phyloP scores from a whole-genome alignment of 2,888 invertebrate species.

The Cephus rjabovi region DNA sequence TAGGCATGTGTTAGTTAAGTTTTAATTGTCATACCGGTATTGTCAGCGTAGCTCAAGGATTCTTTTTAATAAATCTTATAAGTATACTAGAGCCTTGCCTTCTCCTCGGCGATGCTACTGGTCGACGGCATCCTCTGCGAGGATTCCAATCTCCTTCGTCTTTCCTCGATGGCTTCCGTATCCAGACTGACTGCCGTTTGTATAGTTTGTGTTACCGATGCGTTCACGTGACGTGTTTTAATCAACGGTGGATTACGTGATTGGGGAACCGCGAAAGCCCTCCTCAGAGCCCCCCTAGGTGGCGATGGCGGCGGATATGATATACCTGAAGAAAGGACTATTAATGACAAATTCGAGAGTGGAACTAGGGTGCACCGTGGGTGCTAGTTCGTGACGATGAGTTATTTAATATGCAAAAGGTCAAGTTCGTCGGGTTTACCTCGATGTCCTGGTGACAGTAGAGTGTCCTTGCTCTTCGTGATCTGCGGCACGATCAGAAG shows the following conservation, averaged over 20 bases:
- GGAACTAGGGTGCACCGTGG: neutral
- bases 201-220: constrained; percentile 60
- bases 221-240: constrained; percentile 82
- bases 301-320: constrained; percentile 88
- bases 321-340: constrained; percentile 68
- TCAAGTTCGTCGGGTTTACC: constrained; percentile 37
- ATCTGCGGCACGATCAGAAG: constrained; percentile 66
- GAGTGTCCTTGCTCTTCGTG: constrained; percentile 65
- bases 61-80: neutral
- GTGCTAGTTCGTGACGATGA: neutral
- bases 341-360: neutral
- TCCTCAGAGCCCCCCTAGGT: constrained; percentile 67
- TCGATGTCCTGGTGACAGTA: constrained; percentile 64
- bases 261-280: constrained; percentile 75
- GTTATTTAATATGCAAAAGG: neutral
- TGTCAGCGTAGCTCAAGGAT: neutral
- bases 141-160: constrained; percentile 56
- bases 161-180: constrained; percentile 58
- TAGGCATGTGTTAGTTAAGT: neutral
- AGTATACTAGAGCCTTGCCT: constrained; percentile 38
- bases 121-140: constrained; percentile 57
- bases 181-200: constrained; percentile 58
- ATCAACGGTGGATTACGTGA: constrained; percentile 83
- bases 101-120: constrained; percentile 60
- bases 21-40: neutral